phyloP scores from a whole-genome alignment of 1,140 invertebrate species.

The Penaeus vannamei region DNA sequence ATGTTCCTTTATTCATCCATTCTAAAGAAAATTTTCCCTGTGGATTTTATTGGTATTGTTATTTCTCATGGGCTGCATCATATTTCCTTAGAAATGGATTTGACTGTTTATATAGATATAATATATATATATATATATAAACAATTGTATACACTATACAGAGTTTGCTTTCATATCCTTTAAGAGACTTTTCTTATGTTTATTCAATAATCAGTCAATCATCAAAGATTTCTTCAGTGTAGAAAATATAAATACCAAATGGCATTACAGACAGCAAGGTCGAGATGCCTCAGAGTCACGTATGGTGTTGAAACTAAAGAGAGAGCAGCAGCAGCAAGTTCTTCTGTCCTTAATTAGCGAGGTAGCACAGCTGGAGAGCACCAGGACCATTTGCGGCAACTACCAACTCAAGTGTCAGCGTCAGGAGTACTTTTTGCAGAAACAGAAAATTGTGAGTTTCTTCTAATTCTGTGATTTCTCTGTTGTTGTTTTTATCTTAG shows the following conservation, averaged over 20 bases:
- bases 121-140: too few species aligned
- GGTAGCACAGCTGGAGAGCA: slow-evolving; percentile 41
- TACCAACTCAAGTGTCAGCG: slow-evolving; percentile 43
- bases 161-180: too few species aligned
- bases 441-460: slow-evolving; percentile 44
- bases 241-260: too few species aligned
- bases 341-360: slow-evolving; percentile 34
- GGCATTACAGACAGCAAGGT: slow-evolving; percentile 39
- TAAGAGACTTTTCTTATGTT: too few species aligned
- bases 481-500: not conserved
- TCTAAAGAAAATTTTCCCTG: not conserved
- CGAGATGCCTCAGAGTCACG: slow-evolving; percentile 21
- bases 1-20: not conserved
- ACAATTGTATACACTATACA: too few species aligned
- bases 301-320: slow-evolving; percentile 10
- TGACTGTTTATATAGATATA: too few species aligned
- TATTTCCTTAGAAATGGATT: too few species aligned
- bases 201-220: too few species aligned
- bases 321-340: slow-evolving; percentile 29
- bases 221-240: too few species aligned
- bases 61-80: not conserved
- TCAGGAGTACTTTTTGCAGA: slow-evolving; percentile 45
- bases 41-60: not conserved
- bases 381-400: slow-evolving; percentile 31
- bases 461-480: not conserved